Evolutionary conservation across 2,113 vertebrate species (phyloP).

Genomic region (Tretioscincus oriximinensis): DNA sequence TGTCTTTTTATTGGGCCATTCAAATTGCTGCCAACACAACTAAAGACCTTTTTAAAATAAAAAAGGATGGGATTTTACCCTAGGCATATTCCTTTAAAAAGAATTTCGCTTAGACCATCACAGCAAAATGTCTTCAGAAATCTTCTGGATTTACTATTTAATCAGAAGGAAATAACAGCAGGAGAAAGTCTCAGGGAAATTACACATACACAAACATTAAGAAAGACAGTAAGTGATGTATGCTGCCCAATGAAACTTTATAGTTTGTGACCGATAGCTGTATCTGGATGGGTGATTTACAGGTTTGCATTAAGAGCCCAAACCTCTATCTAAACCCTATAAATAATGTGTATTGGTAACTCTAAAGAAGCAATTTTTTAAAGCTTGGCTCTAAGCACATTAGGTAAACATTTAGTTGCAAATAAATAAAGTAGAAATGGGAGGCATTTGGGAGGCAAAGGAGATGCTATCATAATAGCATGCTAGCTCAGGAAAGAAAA

Average conservation of each 20-base stretch:
- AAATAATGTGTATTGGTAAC: constrained; percentile 43
- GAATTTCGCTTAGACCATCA: constrained; percentile 40
- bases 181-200: constrained; percentile 43
- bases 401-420: fast-evolving
- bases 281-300: constrained; percentile 48
- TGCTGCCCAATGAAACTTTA: constrained; percentile 49
- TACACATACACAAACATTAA: constrained; percentile 47
- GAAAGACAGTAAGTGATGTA: constrained; percentile 52
- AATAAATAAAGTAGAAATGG: background rate
- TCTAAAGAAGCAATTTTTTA: background rate
- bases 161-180: constrained; percentile 44
- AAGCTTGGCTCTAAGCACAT: constrained; percentile 2
- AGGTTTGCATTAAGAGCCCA: constrained; percentile 44
- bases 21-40: constrained; percentile 1
- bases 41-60: constrained; percentile 11
- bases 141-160: constrained; percentile 43
- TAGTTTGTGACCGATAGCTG: constrained; percentile 44
- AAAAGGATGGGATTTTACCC: constrained; percentile 37
- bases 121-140: constrained; percentile 37
- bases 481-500: background rate
- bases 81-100: constrained; percentile 14
- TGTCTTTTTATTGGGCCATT: background rate
- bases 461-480: background rate
- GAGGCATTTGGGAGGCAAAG: background rate
- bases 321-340: constrained; percentile 57